Evolutionary conservation across 1,140 invertebrate genomes (phyloP).

Genomic region (Rhagoletis zephyria): DNA sequence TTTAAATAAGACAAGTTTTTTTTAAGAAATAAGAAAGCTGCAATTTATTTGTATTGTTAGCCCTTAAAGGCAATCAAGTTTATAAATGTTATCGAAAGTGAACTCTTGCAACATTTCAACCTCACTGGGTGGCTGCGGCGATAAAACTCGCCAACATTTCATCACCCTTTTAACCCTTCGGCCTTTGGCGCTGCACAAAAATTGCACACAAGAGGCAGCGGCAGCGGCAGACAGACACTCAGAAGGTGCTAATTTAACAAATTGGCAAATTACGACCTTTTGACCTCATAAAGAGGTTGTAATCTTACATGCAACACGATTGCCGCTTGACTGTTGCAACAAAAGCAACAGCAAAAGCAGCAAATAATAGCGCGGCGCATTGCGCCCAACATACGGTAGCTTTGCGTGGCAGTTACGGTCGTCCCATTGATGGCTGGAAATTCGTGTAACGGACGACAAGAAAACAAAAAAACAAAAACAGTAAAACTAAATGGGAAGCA

Average conservation of each 20-base stretch:
- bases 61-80: too few relatives aligned
- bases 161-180: not conserved
- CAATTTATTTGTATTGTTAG: too few relatives aligned
- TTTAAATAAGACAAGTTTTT: too few relatives aligned
- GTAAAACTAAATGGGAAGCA: not conserved
- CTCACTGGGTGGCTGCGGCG: conserved; percentile 1
- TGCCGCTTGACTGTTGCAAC: not conserved
- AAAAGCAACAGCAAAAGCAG: not conserved
- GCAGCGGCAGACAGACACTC: conserved; percentile 60
- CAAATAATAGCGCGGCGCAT: not conserved
- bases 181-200: not conserved
- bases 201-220: not conserved
- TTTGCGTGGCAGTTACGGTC: not conserved
- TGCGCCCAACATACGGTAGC: not conserved
- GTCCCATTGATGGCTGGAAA: too few relatives aligned
- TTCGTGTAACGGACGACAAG: too few relatives aligned
- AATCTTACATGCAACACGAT: conserved; percentile 32
- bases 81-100: too few relatives aligned
- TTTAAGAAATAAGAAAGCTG: too few relatives aligned
- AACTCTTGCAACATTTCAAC: not conserved
- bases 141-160: conserved; percentile 27
- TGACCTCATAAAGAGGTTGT: conserved; percentile 50
- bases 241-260: conserved; percentile 51
- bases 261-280: conserved; percentile 51
- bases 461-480: too few relatives aligned